Evolutionary conservation across 2,113 vertebrate genomes (phyloP), one percentile per base, ranked within the genome.

Genomic region (Petromus typicus): DNA sequence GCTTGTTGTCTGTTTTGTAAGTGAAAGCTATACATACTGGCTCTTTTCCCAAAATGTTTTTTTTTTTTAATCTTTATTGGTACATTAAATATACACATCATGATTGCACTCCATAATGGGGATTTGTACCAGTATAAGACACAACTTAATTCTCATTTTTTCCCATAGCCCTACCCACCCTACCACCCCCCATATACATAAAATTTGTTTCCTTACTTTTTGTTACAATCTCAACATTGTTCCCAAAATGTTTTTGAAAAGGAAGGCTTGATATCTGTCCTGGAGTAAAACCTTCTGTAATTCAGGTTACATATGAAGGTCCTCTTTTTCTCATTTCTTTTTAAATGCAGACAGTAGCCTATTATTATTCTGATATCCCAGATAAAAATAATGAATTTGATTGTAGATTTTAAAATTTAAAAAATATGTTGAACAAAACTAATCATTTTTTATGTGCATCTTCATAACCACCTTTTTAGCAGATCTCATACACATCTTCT

Each of bases 21-120:
- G 40, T n/a, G 81, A 86, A 64, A 69, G 22, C 43, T 61, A 61
- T 17, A 54, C 6, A 34, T 66, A 13, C 66, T 25, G 32, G 30
- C 63, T 40, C 13, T 75, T 91, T 93, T 48, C 63, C 7, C 63
- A 73, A 89, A 86, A 79, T 91, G 67, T 5, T 90, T 81, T 86
- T 54, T n/a, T n/a, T n/a, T n/a, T n/a, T n/a, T n/a, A n/a, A n/a
- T n/a, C n/a, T n/a, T n/a, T n/a, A n/a, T n/a, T n/a, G n/a, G n/a
- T n/a, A n/a, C n/a, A n/a, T n/a, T n/a, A n/a, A n/a, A n/a, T n/a
- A n/a, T n/a, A n/a, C n/a, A n/a, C n/a, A n/a, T n/a, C n/a, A n/a
- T n/a, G n/a, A n/a, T n/a, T n/a, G n/a, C n/a, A n/a, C n/a, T n/a
- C n/a, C n/a, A n/a, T n/a, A n/a, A n/a, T n/a, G n/a, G n/a, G n/a